Evolutionary conservation across 2,888 invertebrate species (phyloP).

Genomic region (Gonocerus acuteangulatus): DNA sequence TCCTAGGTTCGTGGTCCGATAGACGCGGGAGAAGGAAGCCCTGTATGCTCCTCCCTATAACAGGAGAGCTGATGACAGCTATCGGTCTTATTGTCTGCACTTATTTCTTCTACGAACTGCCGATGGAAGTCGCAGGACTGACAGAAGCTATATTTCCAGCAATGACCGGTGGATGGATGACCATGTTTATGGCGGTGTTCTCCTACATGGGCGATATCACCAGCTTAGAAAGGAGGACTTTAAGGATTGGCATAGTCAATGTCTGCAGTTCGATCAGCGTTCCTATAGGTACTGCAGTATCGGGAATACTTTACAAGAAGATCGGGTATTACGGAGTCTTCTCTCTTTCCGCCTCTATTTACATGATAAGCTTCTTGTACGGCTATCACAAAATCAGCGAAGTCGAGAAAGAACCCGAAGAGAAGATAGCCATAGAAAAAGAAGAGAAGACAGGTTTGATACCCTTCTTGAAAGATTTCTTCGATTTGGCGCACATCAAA

Average conservation of each 20-base stretch:
- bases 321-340: constrained; percentile 67
- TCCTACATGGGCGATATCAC: constrained; percentile 84
- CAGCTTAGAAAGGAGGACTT: constrained; percentile 70
- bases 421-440: neutral
- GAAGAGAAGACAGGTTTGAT: constrained; percentile 45
- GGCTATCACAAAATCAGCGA: constrained; percentile 66
- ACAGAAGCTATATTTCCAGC: constrained; percentile 76
- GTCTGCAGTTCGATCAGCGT: constrained; percentile 81
- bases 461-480: constrained; percentile 60
- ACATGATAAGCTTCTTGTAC: constrained; percentile 65
- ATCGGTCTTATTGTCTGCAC: constrained; percentile 71
- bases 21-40: constrained; percentile 61
- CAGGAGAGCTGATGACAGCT: constrained; percentile 71
- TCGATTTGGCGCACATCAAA: constrained; percentile 65
- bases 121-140: constrained; percentile 68
- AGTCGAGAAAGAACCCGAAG: constrained; percentile 30
- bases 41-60: constrained; percentile 73
- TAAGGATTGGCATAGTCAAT: constrained; percentile 80
- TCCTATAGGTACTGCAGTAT: constrained; percentile 80
- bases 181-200: constrained; percentile 84
- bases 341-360: constrained; percentile 64
- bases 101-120: constrained; percentile 67
- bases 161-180: constrained; percentile 77
- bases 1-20: constrained; percentile 63
- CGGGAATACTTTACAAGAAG: constrained; percentile 58